phyloP scores from a whole-genome alignment of 2,797 vertebrate genomes.

The Thalassophryne amazonica region DNA sequence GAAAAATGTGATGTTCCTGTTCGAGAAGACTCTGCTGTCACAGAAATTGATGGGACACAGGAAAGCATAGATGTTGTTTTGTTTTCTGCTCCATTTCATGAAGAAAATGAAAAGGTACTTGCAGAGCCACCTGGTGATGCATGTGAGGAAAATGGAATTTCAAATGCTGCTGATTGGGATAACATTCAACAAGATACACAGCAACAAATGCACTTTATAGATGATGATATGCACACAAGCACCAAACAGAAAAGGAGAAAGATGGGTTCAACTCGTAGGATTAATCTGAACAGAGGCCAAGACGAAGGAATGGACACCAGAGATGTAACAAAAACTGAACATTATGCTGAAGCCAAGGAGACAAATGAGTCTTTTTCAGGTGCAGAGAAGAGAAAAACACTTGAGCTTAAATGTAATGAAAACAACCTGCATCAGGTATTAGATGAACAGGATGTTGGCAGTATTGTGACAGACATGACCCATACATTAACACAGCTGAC shows the following conservation, averaged over 20 bases:
- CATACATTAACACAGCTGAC: too few species aligned
- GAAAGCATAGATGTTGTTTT: background rate
- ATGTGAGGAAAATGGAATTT: constrained; percentile 2
- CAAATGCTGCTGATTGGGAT: background rate
- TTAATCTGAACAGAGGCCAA: constrained; percentile 11
- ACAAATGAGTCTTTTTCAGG: background rate
- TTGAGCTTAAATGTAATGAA: too few species aligned
- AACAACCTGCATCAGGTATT: too few species aligned
- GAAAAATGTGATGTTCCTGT: background rate
- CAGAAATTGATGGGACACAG: background rate
- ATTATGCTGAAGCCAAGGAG: background rate
- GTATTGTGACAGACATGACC: too few species aligned
- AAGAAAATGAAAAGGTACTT: background rate
- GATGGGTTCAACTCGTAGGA: constrained; percentile 62
- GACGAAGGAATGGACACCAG: background rate
- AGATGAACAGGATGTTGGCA: too few species aligned
- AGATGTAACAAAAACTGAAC: background rate
- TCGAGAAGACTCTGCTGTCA: background rate
- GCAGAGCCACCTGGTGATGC: background rate
- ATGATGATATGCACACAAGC: constrained; percentile 9
- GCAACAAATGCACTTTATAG: background rate
- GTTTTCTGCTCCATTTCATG: background rate
- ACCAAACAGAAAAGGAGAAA: constrained; percentile 53
- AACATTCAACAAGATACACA: background rate
- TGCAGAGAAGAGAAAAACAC: background rate